phyloP scores from a whole-genome alignment of 1,140 invertebrate species.

The Bemisia tabaci region DNA sequence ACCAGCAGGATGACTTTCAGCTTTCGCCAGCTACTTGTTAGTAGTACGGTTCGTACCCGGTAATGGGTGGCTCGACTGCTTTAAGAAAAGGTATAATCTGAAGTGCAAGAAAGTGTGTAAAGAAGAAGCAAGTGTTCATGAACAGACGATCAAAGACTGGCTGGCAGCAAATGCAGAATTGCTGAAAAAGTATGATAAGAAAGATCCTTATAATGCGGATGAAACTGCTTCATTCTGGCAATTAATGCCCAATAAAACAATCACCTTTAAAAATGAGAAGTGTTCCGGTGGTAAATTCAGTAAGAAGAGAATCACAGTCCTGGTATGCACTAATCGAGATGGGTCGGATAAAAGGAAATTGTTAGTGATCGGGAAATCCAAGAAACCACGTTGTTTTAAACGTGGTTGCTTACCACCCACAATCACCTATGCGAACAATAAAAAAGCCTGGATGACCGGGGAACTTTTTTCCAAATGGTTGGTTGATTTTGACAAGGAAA shows the following conservation, averaged over 20 bases:
- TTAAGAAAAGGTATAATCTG: neutral
- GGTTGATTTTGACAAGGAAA: slow-evolving; percentile 17
- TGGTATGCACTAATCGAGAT: slow-evolving; percentile 27
- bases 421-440: slow-evolving; percentile 26
- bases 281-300: slow-evolving; percentile 28
- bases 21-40: no score
- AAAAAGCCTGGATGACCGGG: slow-evolving; percentile 33
- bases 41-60: no score
- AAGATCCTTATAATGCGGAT: slow-evolving; percentile 31
- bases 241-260: slow-evolving; percentile 25
- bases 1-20: no score
- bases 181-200: slow-evolving; percentile 22
- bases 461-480: slow-evolving; percentile 24
- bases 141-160: neutral
- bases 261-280: slow-evolving; percentile 25
- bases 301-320: slow-evolving; percentile 30
- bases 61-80: neutral
- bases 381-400: slow-evolving; percentile 32
- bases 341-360: slow-evolving; percentile 30
- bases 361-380: slow-evolving; percentile 31
- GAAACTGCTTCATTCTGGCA: slow-evolving; percentile 32
- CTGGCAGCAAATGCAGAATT: slow-evolving; percentile 13
- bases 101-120: neutral
- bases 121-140: neutral
- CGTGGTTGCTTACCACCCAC: slow-evolving; percentile 23